phyloP scores from a whole-genome alignment of 2,888 invertebrate species.

The Melieria omissa region DNA sequence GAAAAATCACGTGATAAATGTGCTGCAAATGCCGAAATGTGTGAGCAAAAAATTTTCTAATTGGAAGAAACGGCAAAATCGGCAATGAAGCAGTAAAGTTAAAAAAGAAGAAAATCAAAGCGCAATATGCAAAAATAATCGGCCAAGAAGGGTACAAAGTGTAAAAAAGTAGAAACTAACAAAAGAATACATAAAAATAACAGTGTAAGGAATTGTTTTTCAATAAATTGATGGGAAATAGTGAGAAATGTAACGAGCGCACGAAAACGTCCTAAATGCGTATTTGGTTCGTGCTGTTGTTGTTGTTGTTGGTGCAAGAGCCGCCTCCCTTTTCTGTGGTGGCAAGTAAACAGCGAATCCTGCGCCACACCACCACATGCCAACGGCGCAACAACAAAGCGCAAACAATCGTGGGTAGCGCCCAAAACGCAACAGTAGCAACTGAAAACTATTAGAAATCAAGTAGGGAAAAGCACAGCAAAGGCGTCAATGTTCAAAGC shows the following conservation, averaged over 20 bases:
- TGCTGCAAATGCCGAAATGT: conserved; percentile 43
- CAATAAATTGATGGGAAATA: background rate
- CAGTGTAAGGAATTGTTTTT: background rate
- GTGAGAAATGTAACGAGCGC: too few species aligned
- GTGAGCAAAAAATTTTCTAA: conserved; percentile 27
- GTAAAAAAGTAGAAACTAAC: conserved; percentile 16
- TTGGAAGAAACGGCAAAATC: conserved; percentile 20
- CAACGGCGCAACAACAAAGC: conserved; percentile 15
- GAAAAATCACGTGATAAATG: conserved; percentile 55
- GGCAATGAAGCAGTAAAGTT: conserved; percentile 19
- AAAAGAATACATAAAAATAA: background rate
- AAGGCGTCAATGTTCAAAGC: background rate
- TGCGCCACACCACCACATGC: background rate
- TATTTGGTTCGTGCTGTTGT: too few species aligned
- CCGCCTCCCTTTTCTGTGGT: conserved; percentile 29
- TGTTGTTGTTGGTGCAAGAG: conserved; percentile 15
- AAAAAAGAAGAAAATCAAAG: conserved; percentile 23
- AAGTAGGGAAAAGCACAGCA: background rate
- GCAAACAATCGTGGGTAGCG: background rate
- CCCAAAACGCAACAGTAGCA: background rate
- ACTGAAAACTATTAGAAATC: background rate
- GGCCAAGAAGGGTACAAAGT: conserved; percentile 5
- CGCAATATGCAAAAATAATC: conserved; percentile 14
- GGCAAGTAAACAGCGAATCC: background rate
- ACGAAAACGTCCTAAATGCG: conserved; percentile 1